Evolutionary conservation across 2,113 vertebrate genomes (phyloP), one percentile per base, ranked within the genome.

Genomic region (Crotalus viridis): DNA sequence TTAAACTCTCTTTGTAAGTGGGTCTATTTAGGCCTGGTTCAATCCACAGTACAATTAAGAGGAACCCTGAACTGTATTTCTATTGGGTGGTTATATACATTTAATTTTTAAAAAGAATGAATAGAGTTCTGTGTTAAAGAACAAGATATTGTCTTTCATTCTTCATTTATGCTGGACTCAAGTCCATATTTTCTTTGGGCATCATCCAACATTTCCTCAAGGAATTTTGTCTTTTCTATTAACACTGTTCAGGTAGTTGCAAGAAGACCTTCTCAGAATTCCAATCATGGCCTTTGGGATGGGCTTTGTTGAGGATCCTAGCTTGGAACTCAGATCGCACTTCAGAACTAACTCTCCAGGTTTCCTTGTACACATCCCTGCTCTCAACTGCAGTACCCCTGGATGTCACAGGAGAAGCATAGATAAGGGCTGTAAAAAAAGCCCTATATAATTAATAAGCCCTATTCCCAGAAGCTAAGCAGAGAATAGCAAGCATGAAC

Each of bases 391-490:
- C 85, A 19, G 5, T 55, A 88, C 22, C 10, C 88, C 52, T 59
- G 54, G 19, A 28, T 51, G 46, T 59, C 74, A 59, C 43, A n/a
- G n/a, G 21, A 93, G 55, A 55, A 56, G 51, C 52, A 51, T n/a
- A 92, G 87, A 59, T 57, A 51, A 86, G 74, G 56, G 4, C 55
- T 81, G 87, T 81, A 57, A 81, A 92, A 52, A 81, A 13, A 85
- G 54, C 3, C 69, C 74, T 86, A 1, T 90, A 15, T 90, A 87
- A 90, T 90, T 93, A 90, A 86, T 87, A 85, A 93, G 43, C 55
- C 88, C 2, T 86, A 59, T 89, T 86, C 92, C 57, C 91, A 88
- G 91, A 88, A 93, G 88, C 26, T 1, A 89, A 81, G 28, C 92
- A 61, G 12, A 46, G 88, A 59, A 81, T 28, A 57, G 74, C 92